Evolutionary conservation across 37 sponge, comb jelly and placozoan species (phyloP).

Genomic region (Agelas oroides): DNA sequence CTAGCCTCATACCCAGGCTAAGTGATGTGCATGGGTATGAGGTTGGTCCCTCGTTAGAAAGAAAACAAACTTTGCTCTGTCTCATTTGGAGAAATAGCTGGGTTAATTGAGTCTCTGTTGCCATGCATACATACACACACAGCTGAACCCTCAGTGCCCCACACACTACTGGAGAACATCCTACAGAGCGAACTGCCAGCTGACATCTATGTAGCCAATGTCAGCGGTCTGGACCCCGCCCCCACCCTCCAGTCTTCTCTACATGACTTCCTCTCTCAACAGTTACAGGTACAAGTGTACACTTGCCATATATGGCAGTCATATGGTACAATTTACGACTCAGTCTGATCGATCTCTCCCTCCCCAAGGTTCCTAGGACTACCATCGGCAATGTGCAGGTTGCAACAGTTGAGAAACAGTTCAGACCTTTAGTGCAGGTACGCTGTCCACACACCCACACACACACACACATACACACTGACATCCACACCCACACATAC

Average conservation of each 20-base stretch:
- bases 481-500: too few relatives aligned
- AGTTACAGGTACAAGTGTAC: neutral
- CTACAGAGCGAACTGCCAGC: slow-evolving; percentile 11
- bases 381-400: slow-evolving; percentile 23
- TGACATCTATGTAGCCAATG: slow-evolving; percentile 30
- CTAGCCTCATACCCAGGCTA: too few relatives aligned
- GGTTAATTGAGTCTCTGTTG: too few relatives aligned
- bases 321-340: too few relatives aligned
- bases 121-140: neutral
- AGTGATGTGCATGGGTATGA: too few relatives aligned
- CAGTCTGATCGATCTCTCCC: too few relatives aligned
- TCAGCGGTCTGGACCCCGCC: neutral
- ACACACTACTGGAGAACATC: slow-evolving; percentile 19
- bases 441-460: neutral
- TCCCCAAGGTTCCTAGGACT: neutral
- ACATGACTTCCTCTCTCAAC: slow-evolving; percentile 6
- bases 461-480: too few relatives aligned
- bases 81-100: too few relatives aligned
- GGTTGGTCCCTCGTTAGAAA: too few relatives aligned
- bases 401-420: slow-evolving; percentile 15
- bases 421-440: slow-evolving; percentile 38
- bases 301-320: too few relatives aligned
- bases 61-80: too few relatives aligned
- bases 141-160: slow-evolving; percentile 30
- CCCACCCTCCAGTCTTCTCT: neutral